Conservation (phyloP, 2,113 vertebrate species). For the Nesogale talazaci region DNA sequence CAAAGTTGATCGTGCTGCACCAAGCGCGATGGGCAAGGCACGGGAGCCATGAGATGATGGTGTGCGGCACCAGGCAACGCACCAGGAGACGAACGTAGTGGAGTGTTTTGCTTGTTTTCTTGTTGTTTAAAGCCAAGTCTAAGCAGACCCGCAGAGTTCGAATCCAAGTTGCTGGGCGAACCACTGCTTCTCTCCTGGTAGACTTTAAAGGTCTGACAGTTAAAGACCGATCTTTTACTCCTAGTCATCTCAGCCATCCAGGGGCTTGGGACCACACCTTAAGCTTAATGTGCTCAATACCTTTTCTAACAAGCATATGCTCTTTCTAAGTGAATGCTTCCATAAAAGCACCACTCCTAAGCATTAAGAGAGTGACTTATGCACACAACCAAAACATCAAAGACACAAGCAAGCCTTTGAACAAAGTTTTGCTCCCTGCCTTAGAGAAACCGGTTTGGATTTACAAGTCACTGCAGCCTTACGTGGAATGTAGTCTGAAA, state of each 20-base stretch:
- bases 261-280: not conserved
- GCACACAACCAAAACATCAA: constrained; percentile 36
- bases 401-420: not conserved
- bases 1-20: too few relatives aligned
- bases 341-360: constrained; percentile 23
- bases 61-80: too few relatives aligned
- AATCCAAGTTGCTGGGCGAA: too few relatives aligned
- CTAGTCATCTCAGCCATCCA: not conserved
- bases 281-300: not conserved
- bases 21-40: too few relatives aligned
- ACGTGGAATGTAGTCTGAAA: constrained; percentile 10
- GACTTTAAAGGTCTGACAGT: not conserved
- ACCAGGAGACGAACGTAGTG: too few relatives aligned
- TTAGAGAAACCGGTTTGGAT: not conserved
- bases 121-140: too few relatives aligned
- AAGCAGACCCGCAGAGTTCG: too few relatives aligned
- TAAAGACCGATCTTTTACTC: not conserved
- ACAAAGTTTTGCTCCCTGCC: not conserved
- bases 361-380: constrained; percentile 4
- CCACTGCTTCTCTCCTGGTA: not conserved
- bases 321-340: constrained; percentile 55
- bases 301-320: constrained; percentile 40
- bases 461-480: not conserved
- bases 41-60: too few relatives aligned
- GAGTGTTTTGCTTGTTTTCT: too few relatives aligned